Conservation (phyloP, 1,140 invertebrate genomes). For the Andrena cerasifolii region DNA sequence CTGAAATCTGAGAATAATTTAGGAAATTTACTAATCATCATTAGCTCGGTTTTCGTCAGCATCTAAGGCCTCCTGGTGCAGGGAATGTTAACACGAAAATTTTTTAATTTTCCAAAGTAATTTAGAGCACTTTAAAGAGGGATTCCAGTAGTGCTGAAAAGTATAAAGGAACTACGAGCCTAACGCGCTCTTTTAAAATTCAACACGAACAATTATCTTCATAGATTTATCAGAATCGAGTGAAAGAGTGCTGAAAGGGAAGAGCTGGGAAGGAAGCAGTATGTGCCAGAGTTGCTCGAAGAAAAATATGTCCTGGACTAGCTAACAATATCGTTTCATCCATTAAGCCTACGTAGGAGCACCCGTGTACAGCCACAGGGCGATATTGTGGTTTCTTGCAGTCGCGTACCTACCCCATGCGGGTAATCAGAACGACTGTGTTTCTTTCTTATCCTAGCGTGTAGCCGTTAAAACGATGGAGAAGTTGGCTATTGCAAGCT, state of each 20-base stretch:
- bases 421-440: slow-evolving; percentile 54
- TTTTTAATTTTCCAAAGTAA: no score
- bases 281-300: slow-evolving; percentile 33
- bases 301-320: slow-evolving; percentile 36
- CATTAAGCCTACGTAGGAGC: slow-evolving; percentile 47
- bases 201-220: no score
- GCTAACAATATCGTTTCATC: slow-evolving; percentile 41
- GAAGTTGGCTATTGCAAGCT: slow-evolving; percentile 45
- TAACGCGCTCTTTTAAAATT: no score
- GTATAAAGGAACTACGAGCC: no score
- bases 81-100: no score
- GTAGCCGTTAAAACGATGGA: slow-evolving; percentile 47
- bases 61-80: no score
- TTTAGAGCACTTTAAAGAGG: no score
- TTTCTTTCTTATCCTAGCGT: slow-evolving; percentile 1
- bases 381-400: slow-evolving; percentile 61
- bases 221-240: neutral
- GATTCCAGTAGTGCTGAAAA: no score
- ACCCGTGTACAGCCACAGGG: slow-evolving; percentile 17
- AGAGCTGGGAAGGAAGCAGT: slow-evolving; percentile 7
- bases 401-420: slow-evolving; percentile 45
- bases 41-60: no score
- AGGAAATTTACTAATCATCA: no score
- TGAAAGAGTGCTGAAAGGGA: slow-evolving; percentile 3
- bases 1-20: no score